Evolutionary conservation across 30 jellyfish, hydroid and myxozoan genomes (phyloP).

Genomic region (Mastigias papua): DNA sequence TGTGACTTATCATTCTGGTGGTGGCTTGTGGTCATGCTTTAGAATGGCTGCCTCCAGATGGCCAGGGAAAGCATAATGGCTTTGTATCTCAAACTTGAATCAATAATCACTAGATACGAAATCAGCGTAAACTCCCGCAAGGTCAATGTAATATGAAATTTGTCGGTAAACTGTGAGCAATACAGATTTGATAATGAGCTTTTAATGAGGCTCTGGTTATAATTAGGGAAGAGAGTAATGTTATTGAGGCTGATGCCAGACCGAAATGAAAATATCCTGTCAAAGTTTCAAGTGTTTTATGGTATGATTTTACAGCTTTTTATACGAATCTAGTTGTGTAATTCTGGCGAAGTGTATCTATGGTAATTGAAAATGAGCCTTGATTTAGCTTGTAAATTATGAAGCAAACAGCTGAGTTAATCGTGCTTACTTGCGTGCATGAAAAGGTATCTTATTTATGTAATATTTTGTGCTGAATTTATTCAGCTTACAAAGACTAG

Average conservation of each 20-base stretch:
- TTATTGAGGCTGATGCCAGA: neutral
- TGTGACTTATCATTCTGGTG: conserved; percentile 57
- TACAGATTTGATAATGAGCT: conserved; percentile 9
- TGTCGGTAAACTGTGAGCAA: conserved; percentile 23
- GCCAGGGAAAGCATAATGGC: conserved; percentile 53
- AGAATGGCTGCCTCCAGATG: conserved; percentile 65
- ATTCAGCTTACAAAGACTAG: no score
- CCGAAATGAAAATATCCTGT: neutral
- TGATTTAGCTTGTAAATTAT: no score
- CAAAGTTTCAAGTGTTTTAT: neutral
- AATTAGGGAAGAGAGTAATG: neutral
- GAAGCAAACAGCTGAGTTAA: no score
- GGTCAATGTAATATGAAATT: conserved; percentile 27
- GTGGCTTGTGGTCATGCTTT: conserved; percentile 67
- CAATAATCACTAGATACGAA: conserved; percentile 23
- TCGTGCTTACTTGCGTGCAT: no score
- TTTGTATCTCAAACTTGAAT: conserved; percentile 26
- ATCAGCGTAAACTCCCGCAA: conserved; percentile 51
- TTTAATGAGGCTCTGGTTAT: neutral
- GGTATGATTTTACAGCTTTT: neutral
- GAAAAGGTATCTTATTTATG: no score
- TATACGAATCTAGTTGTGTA: no score
- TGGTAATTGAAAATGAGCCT: no score
- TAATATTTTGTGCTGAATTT: no score
- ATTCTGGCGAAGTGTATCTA: no score